Evolutionary conservation across 2,797 vertebrate species (phyloP).

Genomic region (Aphelocoma californica): DNA sequence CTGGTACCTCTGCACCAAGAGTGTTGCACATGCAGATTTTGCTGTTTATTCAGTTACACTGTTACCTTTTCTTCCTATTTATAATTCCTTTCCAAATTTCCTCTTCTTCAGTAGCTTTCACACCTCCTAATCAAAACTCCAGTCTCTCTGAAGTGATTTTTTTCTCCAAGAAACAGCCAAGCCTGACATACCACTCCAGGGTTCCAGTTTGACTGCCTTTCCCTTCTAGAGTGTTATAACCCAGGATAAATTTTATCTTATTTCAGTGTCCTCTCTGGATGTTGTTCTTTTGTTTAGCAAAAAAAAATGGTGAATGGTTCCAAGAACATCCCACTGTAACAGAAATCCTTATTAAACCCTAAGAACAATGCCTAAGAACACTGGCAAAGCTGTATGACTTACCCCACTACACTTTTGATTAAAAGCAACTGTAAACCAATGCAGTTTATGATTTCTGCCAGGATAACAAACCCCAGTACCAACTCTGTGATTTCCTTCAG

Average conservation of each 20-base stretch:
- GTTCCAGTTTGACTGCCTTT: neutral
- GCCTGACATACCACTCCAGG: accelerated
- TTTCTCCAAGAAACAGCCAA: neutral
- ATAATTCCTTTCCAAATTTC: neutral
- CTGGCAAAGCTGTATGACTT: neutral
- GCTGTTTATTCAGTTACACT: neutral
- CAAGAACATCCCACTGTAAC: neutral
- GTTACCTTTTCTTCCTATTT: neutral
- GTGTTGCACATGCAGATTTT: neutral
- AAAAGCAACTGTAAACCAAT: neutral
- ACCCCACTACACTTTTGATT: neutral
- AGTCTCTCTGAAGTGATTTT: neutral
- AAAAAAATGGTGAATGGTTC: neutral
- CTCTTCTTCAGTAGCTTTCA: neutral
- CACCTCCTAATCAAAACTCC: neutral
- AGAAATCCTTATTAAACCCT: neutral
- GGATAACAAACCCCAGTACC: neutral
- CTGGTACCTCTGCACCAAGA: neutral
- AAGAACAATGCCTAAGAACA: neutral
- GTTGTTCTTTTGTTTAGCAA: neutral
- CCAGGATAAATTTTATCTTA: neutral
- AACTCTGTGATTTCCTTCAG: neutral
- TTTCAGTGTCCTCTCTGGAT: neutral
- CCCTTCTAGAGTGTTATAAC: neutral
- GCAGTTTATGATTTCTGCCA: neutral